Evolutionary conservation across 2,113 vertebrate species (phyloP).

Genomic region (Micronycteris hirsuta): DNA sequence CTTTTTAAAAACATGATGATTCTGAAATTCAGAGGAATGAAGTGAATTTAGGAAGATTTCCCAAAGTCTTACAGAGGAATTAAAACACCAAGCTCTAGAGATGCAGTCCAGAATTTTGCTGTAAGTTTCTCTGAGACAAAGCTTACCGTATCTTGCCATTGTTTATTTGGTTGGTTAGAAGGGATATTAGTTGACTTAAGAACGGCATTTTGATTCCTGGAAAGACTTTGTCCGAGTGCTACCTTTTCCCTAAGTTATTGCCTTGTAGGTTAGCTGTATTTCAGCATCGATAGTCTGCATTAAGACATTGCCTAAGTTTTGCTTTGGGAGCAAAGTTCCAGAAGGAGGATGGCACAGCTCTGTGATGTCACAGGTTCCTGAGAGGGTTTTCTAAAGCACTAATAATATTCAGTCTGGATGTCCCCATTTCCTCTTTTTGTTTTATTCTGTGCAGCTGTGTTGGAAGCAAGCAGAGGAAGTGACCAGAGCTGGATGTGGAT

Average conservation of each 20-base stretch:
- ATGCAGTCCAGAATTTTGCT: neutral
- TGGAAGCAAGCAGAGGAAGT: slow-evolving; percentile 57
- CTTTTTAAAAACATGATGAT: neutral
- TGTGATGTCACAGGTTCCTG: neutral
- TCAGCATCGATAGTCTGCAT: neutral
- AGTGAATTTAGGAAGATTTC: neutral
- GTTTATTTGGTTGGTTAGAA: neutral
- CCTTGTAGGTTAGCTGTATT: neutral
- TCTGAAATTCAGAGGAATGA: neutral
- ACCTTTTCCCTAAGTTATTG: neutral
- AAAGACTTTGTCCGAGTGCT: neutral
- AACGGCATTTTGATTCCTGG: neutral
- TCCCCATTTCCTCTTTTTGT: slow-evolving; percentile 58
- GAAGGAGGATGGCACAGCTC: slow-evolving; percentile 9
- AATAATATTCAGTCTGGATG: neutral
- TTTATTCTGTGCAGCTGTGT: slow-evolving; percentile 51
- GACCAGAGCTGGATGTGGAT: slow-evolving; percentile 9
- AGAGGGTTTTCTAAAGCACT: neutral
- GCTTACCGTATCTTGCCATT: neutral
- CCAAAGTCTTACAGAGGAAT: neutral
- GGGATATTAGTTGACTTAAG: neutral
- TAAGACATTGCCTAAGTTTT: neutral
- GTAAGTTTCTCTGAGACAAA: neutral
- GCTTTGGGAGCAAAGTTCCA: neutral
- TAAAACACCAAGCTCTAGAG: neutral